phyloP scores from a whole-genome alignment of 2,888 invertebrate genomes.

The Seira musarum region DNA sequence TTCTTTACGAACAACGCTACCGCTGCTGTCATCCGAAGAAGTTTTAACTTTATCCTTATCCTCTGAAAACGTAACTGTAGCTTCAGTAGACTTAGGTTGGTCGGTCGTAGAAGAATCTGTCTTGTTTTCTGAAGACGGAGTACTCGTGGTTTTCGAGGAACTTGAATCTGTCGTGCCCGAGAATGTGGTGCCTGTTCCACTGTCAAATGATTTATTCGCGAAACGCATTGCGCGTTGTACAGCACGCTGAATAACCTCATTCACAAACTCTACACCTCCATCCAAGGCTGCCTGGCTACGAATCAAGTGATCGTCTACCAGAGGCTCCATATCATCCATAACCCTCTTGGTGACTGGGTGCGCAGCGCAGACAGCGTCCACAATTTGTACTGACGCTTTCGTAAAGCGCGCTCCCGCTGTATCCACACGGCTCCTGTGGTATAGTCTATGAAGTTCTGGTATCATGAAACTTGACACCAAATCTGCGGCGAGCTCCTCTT shows the following conservation, averaged over 20 bases:
- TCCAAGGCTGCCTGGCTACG: conserved; percentile 50
- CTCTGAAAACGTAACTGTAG: too few species aligned
- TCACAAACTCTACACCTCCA: conserved; percentile 49
- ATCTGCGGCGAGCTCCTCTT: conserved; percentile 74
- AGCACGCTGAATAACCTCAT: conserved; percentile 63
- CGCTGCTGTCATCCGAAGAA: too few species aligned
- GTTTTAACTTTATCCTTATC: neutral
- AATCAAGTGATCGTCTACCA: conserved; percentile 53
- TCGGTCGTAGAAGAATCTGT: neutral
- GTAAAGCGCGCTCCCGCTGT: conserved; percentile 58
- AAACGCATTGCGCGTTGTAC: conserved; percentile 27
- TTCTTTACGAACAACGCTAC: too few species aligned
- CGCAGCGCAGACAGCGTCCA: conserved; percentile 59
- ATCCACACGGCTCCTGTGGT: conserved; percentile 51
- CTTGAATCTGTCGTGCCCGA: too few species aligned
- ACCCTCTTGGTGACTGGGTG: conserved; percentile 58
- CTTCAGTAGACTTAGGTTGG: neutral
- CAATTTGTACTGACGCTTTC: conserved; percentile 64
- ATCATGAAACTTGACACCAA: conserved; percentile 74
- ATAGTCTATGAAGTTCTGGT: conserved; percentile 71
- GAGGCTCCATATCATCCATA: conserved; percentile 42
- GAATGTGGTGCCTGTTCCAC: too few species aligned
- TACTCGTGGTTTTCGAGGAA: too few species aligned
- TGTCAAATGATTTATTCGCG: too few species aligned
- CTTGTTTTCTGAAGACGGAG: too few species aligned